Evolutionary conservation across 2,113 vertebrate species (phyloP).

Genomic region (Miniopterus natalensis): DNA sequence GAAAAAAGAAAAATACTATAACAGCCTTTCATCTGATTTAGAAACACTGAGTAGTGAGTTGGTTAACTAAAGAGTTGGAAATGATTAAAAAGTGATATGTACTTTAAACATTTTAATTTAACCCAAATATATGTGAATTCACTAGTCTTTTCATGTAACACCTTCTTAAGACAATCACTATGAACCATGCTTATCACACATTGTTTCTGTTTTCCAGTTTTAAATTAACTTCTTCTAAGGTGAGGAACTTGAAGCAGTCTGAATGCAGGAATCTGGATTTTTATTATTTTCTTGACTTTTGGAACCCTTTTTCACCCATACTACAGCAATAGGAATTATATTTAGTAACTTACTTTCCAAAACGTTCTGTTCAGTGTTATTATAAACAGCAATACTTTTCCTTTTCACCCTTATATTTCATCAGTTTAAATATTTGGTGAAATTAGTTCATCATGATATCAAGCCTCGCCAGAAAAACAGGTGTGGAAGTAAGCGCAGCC

Average conservation of each 20-base stretch:
- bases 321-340: constrained; percentile 29
- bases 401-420: neutral
- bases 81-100: neutral
- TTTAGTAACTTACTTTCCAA: constrained; percentile 29
- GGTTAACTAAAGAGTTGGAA: constrained; percentile 43
- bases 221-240: neutral
- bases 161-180: neutral
- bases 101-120: constrained; percentile 37
- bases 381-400: neutral
- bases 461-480: neutral
- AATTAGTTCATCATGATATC: constrained; percentile 17
- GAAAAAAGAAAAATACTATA: neutral
- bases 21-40: neutral
- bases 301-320: neutral
- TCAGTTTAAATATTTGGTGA: constrained; percentile 45
- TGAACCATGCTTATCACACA: neutral
- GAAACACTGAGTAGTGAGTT: neutral
- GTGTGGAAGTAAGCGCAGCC: neutral
- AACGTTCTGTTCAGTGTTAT: neutral
- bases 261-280: neutral
- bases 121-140: neutral
- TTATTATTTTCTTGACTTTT: constrained; percentile 16
- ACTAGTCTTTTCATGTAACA: neutral
- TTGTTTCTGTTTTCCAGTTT: constrained; percentile 19
- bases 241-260: constrained; percentile 7